These are phyloP conservation scores for Aegotheles bennettii DNA, from an alignment of 2,113 vertebrate species.

Conservation along the genomic window DNA sequence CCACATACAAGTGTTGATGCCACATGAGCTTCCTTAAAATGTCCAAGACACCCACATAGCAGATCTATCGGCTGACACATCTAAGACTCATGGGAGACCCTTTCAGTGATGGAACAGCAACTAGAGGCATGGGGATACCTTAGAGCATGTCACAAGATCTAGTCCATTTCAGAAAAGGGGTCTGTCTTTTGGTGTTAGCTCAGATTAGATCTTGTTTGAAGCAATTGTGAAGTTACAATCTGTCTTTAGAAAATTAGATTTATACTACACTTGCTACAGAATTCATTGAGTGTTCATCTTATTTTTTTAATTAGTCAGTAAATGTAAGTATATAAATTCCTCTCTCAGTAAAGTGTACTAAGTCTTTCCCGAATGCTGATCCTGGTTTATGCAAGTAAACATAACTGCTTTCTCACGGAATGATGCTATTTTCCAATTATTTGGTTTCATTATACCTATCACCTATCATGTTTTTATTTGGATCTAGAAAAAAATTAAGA, in stretches of 20 bases:
- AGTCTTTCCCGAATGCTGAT: not conserved
- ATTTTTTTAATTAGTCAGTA: not conserved
- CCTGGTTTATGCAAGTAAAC: not conserved
- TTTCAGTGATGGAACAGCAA: not conserved
- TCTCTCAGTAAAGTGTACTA: not conserved
- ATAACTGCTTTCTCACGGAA: not conserved
- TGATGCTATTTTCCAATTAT: not conserved
- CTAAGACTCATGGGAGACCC: not conserved
- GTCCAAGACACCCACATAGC: not conserved
- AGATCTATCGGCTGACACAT: not conserved
- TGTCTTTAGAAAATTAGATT: not conserved
- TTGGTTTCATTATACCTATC: not conserved
- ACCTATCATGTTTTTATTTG: not conserved
- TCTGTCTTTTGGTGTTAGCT: not conserved
- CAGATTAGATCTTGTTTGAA: not conserved
- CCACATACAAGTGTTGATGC: not conserved
- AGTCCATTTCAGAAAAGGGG: not conserved
- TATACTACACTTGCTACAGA: not conserved
- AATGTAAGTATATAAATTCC: not conserved
- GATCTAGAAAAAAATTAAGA: not conserved
- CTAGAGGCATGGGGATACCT: not conserved
- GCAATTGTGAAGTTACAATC: not conserved
- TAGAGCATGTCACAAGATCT: not conserved
- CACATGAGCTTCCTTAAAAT: not conserved
- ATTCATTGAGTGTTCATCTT: not conserved